Base-by-base conservation (phyloP, 2,113 vertebrate genomes). In the Taxidea taxus region DNA sequence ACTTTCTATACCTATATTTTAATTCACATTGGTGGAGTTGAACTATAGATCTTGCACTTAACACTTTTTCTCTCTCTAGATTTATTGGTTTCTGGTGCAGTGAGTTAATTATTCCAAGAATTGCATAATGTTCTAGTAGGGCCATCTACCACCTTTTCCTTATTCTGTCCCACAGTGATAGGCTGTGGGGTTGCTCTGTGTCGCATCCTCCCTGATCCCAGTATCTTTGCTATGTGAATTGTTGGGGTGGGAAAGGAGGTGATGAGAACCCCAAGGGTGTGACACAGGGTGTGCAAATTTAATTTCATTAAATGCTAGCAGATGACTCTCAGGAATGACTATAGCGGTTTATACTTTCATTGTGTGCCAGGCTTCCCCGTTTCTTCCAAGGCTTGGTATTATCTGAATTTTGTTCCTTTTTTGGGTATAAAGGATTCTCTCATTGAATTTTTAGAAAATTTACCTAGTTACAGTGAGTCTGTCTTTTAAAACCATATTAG, bases 291-390 rank as follows among this genome's bases (percentile, higher is more conserved):
- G 9, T n/a, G 6, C 29, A 82, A 31, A 66, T 39, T n/a, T n/a
- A n/a, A 81, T 62, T 42, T 44, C 78, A 25, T 82, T 42, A 44
- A 14, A 5, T 44, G 10, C n/a, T 16, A 23, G 44, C 27, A 27
- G 42, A 31, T 11, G 16, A 23, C 54, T 49, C 13, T 60, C 66
- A 42, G 42, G 87, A 83, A 74, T 16, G 42, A 42, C 3, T 29
- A 20, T 13, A 72, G 3, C 27, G 42, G 16, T 18, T 60, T 16
- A 31, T 39, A 18, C 18, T 6, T 42, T 20, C 60, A 8, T 39
- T 20, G 6, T 27, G 16, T 70, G n/a, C 29, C 7, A 2, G 6
- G 6, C 5, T 1, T 29, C 20, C 21, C 15, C 11, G 2, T n/a
- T 75, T 54, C 29, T 12, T 64, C 56, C 29, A 64, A 34, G 29